phyloP scores from a whole-genome alignment of 53 echinoderm and acorn worm species.

The Stichopus horrens region DNA sequence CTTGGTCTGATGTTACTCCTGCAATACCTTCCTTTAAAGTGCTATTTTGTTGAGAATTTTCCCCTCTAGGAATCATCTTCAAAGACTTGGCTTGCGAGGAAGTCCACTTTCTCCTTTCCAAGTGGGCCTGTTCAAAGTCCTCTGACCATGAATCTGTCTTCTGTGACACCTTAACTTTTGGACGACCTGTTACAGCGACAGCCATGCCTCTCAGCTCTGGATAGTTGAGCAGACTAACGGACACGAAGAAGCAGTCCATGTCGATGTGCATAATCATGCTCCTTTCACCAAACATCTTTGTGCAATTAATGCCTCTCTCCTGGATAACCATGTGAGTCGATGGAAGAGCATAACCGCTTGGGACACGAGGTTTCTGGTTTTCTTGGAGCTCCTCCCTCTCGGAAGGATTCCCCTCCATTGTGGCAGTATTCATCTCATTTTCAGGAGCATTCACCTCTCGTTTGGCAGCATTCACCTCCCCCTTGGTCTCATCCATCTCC shows the following conservation, averaged over 20 bases:
- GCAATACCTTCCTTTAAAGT: background rate
- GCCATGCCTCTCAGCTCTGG: constrained; percentile 81
- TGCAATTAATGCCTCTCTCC: background rate
- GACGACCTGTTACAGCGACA: constrained; percentile 81
- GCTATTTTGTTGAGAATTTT: background rate
- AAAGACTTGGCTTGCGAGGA: background rate
- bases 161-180: constrained; percentile 67
- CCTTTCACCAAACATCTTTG: background rate
- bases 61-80: background rate
- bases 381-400: background rate
- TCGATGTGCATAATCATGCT: constrained; percentile 88
- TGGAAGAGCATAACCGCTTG: background rate
- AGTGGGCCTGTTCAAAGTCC: constrained; percentile 58
- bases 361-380: background rate
- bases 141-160: constrained; percentile 52
- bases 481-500: no score
- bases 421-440: background rate
- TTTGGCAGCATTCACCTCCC: no score
- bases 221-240: constrained; percentile 73
- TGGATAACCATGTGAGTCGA: background rate
- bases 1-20: no score
- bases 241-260: constrained; percentile 99
- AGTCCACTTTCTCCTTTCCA: constrained; percentile 33
- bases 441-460: no score
- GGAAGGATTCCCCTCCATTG: background rate